Conservation (phyloP, 2,888 invertebrate species). For the Entomobrya multifasciata region DNA sequence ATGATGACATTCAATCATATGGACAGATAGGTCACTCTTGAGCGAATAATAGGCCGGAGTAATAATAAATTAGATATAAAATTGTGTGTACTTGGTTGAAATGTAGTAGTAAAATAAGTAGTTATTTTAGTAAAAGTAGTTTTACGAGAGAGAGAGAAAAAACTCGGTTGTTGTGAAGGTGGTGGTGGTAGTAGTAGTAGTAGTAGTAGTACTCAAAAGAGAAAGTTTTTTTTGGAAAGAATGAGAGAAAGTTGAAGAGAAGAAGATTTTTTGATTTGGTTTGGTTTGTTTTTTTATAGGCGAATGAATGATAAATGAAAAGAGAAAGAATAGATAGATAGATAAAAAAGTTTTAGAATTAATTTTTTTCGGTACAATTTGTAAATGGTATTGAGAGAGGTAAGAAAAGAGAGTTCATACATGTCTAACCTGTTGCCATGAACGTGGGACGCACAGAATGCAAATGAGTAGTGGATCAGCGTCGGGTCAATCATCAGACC, state of each 20-base stretch:
- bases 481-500: constrained; percentile 98
- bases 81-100: constrained; percentile 74
- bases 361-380: constrained; percentile 73
- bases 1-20: constrained; percentile 64
- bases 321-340: constrained; percentile 67
- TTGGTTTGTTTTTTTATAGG: too few species aligned
- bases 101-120: constrained; percentile 57
- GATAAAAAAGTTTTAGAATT: too few species aligned
- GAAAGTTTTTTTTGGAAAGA: too few species aligned
- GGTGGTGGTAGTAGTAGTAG: constrained; percentile 53
- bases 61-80: constrained; percentile 65
- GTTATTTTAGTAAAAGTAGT: constrained; percentile 63
- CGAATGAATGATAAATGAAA: too few species aligned
- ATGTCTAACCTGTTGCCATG: constrained; percentile 95
- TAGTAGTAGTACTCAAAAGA: constrained; percentile 64
- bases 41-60: constrained; percentile 51
- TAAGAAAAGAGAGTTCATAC: constrained; percentile 78
- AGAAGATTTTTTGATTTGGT: too few species aligned
- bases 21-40: constrained; percentile 60
- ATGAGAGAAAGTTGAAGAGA: constrained; percentile 59
- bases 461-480: constrained; percentile 99
- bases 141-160: constrained; percentile 31
- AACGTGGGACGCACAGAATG: constrained; percentile 99
- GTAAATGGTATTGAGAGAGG: constrained; percentile 76
- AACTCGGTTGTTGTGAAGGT: constrained; percentile 53